Base-by-base conservation (phyloP, 2,797 vertebrate species). In the Cossypha niveicapilla region DNA sequence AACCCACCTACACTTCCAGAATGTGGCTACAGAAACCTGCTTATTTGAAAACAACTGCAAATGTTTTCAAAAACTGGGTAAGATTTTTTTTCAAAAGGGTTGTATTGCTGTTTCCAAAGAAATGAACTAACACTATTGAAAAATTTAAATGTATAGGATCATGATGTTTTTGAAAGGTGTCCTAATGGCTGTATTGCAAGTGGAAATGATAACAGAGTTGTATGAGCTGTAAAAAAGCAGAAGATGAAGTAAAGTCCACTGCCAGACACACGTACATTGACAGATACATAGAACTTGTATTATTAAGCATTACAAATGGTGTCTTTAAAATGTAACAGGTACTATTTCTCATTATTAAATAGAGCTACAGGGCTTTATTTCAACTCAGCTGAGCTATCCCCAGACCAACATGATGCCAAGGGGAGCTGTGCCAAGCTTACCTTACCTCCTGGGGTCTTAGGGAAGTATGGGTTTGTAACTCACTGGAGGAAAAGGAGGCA, bases 371-470 rank as follows among this genome's bases (percentile, higher is more conserved):
- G 12, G 18, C 9, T 79, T 76, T 18, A 68, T 30, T 57, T 73
- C 70, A 79, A 57, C 3, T 2, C 42, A 82, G n/a, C 11, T 56
- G 34, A 75, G 32, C 25, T 72, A 71, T 35, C 12, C 22, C 11
- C 41, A 67, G 44, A n/a, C 45, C 27, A 4, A 39, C 8, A 17
- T 0, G 12, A 48, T 50, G 25, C 14, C 61, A 53, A 3, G 0
- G 2, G 41, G 28, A 92, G 58, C 16, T 39, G 30, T 54, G 34
- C 53, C 41, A 51, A 80, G 18, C 19, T 54, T 28, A 13, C 16
- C 3, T 57, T 53, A 13, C 17, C 61, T 56, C 3, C 16, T 30
- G 42, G 21, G 9, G 9, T 51, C 50, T 65, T 23, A 12, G 24
- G 15, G 18, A 23, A 6, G 4, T 9, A 6, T 8, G 44, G 23